Base-by-base conservation (phyloP, 2,797 vertebrate genomes). In the Champsocephalus gunnari region DNA sequence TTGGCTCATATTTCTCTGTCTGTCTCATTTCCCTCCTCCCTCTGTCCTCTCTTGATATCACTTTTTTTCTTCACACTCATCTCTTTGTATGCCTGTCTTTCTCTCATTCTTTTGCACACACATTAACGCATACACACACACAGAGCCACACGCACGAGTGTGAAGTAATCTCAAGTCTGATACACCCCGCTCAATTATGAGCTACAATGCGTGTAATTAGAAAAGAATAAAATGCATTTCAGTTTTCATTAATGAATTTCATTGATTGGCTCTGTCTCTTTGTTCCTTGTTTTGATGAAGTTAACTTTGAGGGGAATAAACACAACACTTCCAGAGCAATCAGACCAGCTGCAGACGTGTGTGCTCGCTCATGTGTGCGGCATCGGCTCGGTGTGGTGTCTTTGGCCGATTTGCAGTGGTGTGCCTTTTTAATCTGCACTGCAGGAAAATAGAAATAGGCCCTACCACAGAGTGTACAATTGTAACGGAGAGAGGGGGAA, bases 141-240 rank as follows among this genome's bases (percentile, higher is more conserved):
- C 12, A 48, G 44, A 75, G 66, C 65, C 44, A 64, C 75, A 65
- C 49, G 45, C 74, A 81, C 70, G 75, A 85, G 82, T 82, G 79
- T 84, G 80, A 87, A 91, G 70, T 92, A 92, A 94, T 94, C 92
- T 92, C 84, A 78, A 83, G 85, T 89, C 89, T 87, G 91, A 92
- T 92, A 92, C 91, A 91, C 87, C 77, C 88, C 66, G 86, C 88
- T 93, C 91, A 93, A 93, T 94, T 94, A 94, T 92, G 92, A 94
- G 90, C 90, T 92, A 90, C 92, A 93, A 93, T 93, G 92, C 93
- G 92, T 93, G 92, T 94, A 93, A 94, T 94, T 94, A 94, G 92
- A 94, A 94, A 93, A 92, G 86, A 93, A 93, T 92, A 91, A 91
- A 93, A 91, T 89, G 91, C 92, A 93, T 93, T 94, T 93, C 91